Evolutionary conservation across 2,888 invertebrate species (phyloP).

Genomic region (Parnassius smintheus): DNA sequence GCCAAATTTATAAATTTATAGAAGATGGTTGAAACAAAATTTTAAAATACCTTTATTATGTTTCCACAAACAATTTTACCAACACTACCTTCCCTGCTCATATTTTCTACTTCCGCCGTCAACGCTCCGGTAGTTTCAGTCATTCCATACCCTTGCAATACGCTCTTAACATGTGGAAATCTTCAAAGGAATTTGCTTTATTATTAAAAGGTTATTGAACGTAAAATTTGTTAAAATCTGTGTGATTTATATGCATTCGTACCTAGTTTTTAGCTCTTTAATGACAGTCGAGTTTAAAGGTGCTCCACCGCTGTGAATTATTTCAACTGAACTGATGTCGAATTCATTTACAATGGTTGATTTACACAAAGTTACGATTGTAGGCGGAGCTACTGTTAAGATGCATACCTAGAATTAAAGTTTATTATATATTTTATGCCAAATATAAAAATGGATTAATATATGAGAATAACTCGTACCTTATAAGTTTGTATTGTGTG

Average conservation of each 20-base stretch:
- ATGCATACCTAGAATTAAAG: conserved; percentile 42
- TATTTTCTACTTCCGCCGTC: conserved; percentile 43
- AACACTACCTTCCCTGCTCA: conserved; percentile 51
- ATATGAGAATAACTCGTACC: conserved; percentile 36
- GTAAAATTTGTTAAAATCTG: too few relatives aligned
- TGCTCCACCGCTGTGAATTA: conserved; percentile 55
- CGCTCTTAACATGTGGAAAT: conserved; percentile 45
- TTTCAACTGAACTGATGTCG: conserved; percentile 52
- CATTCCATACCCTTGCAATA: conserved; percentile 65
- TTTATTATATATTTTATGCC: background rate
- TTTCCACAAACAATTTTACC: conserved; percentile 48
- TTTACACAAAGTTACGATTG: conserved; percentile 51
- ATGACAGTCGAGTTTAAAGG: conserved; percentile 48
- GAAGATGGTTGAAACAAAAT: too few relatives aligned
- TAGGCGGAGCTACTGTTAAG: conserved; percentile 50
- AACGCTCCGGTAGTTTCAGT: conserved; percentile 55
- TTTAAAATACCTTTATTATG: conserved; percentile 44
- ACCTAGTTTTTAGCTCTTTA: conserved; percentile 46
- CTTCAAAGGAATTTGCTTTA: conserved; percentile 33
- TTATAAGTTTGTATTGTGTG: conserved; percentile 55
- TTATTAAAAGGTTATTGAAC: background rate
- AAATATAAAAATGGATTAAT: background rate
- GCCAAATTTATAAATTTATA: too few relatives aligned
- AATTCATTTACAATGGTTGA: conserved; percentile 48
- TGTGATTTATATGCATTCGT: conserved; percentile 5